These are phyloP conservation scores for Paedocypris sp. DNA, from an alignment of 2,113 vertebrate species.

Conservation along the genomic window DNA sequence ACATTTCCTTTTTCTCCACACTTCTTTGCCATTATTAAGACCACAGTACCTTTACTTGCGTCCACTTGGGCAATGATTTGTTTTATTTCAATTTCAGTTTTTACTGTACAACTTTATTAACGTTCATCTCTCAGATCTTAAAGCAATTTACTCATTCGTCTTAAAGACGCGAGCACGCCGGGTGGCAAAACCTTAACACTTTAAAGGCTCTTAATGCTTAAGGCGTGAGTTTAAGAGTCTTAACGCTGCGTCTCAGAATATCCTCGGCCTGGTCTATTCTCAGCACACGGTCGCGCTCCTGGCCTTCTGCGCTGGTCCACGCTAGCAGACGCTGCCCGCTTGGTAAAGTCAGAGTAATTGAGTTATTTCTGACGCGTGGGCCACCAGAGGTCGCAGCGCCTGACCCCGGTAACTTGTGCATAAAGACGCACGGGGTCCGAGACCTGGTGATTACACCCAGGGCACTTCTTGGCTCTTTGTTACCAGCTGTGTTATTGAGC, in stretches of 20 bases:
- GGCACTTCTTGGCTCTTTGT: not conserved
- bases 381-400: not conserved
- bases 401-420: not conserved
- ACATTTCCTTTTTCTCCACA: no score
- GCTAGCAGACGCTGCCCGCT: not conserved
- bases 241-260: not conserved
- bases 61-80: no score
- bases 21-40: no score
- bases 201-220: not conserved
- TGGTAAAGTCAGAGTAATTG: not conserved
- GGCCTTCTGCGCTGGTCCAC: not conserved
- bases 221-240: conserved; percentile 8
- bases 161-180: not conserved
- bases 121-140: not conserved
- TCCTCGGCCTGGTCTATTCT: not conserved
- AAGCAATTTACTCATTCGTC: not conserved
- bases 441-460: not conserved
- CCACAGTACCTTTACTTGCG: no score
- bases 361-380: not conserved
- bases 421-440: not conserved
- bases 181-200: not conserved
- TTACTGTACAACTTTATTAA: no score
- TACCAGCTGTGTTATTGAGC: not conserved
- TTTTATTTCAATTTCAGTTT: no score
- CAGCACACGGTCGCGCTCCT: not conserved